phyloP scores from a whole-genome alignment of 1,140 invertebrate genomes.

The Euglossa dilemma region DNA sequence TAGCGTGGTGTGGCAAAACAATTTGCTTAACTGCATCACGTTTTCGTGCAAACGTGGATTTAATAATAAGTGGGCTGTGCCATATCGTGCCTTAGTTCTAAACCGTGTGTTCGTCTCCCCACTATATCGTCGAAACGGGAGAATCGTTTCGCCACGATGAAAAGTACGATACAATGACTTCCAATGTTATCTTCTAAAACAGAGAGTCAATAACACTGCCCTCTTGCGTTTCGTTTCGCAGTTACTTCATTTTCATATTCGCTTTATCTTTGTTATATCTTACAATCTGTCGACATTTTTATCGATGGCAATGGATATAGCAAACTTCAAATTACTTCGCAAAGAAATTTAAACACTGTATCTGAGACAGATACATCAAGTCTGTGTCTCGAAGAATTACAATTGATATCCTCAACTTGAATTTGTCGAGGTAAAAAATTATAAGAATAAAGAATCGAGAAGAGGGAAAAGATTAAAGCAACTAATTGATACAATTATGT shows the following conservation, averaged over 20 bases:
- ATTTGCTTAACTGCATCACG: constrained; percentile 9
- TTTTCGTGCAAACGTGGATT: constrained; percentile 7
- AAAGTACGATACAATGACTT: not conserved
- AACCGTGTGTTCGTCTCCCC: too few species aligned
- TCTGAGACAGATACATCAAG: not conserved
- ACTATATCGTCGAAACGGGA: not conserved
- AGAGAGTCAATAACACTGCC: not conserved
- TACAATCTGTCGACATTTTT: too few species aligned
- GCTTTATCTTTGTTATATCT: too few species aligned
- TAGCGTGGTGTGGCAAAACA: constrained; percentile 2
- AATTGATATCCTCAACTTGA: too few species aligned
- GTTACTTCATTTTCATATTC: too few species aligned
- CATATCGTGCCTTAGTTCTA: not conserved
- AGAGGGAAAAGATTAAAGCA: not conserved
- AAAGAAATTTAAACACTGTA: too few species aligned
- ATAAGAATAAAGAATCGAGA: not conserved
- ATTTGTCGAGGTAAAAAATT: not conserved
- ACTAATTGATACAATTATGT: not conserved
- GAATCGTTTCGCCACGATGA: not conserved
- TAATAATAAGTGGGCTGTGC: constrained; percentile 16
- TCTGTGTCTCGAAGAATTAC: not conserved
- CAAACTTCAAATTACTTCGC: too few species aligned
- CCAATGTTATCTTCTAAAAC: not conserved
- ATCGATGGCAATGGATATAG: too few species aligned
- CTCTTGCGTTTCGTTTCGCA: too few species aligned